phyloP scores from a whole-genome alignment of 2,888 invertebrate genomes.

The Acleris emargana region DNA sequence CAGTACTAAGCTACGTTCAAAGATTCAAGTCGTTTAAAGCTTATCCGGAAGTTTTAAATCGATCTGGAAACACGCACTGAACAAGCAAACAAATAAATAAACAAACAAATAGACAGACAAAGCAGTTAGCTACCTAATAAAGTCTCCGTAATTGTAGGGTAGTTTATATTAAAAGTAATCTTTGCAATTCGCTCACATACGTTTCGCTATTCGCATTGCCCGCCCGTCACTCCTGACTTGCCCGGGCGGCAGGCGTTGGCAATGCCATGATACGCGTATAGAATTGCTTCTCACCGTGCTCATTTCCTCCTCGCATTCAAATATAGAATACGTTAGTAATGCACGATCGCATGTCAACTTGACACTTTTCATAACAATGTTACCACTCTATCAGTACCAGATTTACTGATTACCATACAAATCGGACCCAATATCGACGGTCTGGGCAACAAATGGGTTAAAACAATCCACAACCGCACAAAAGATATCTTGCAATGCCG shows the following conservation, averaged over 20 bases:
- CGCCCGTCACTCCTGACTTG: not conserved
- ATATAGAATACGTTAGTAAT: constrained; percentile 15
- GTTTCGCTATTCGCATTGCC: not conserved
- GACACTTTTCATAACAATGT: constrained; percentile 17
- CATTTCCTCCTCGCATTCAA: constrained; percentile 24
- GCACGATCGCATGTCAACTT: constrained; percentile 22
- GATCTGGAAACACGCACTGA: no score
- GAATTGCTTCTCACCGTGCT: constrained; percentile 17
- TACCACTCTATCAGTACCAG: constrained; percentile 7
- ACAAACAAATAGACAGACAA: no score
- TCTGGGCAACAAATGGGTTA: not conserved
- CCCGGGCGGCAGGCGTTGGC: not conserved
- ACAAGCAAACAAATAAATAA: no score
- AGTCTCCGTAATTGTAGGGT: no score
- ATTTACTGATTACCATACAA: no score
- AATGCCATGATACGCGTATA: constrained; percentile 24
- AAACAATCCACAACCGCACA: constrained; percentile 11
- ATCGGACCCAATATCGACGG: no score
- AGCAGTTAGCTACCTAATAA: no score
- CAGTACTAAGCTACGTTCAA: no score
- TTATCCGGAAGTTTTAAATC: no score
- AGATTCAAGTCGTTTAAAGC: no score
- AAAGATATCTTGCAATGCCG: not conserved
- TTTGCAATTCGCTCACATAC: not conserved
- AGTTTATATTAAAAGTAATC: not conserved